A percentile compares a stretch with the other conserved stretches of the same genome.
phyloP scores from a whole-genome alignment of 2,888 invertebrate species.

The Chirona hameri region DNA sequence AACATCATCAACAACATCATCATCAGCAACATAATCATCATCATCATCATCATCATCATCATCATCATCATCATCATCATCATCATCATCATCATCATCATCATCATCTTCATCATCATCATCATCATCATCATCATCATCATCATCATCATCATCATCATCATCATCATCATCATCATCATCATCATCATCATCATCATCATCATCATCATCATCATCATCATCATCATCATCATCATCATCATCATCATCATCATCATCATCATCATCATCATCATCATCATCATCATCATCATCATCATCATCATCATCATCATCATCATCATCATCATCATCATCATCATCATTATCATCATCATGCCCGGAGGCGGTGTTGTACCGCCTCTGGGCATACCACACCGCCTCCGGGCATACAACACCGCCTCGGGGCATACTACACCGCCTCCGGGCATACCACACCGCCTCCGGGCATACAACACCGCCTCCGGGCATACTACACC shows the following conservation, averaged over 20 bases:
- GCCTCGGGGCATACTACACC: too few species aligned
- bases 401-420: too few species aligned
- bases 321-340: conserved; percentile 22
- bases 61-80: conserved; percentile 22
- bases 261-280: conserved; percentile 22
- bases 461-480: too few species aligned
- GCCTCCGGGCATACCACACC: too few species aligned
- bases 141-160: conserved; percentile 11
- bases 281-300: not conserved
- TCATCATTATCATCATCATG: conserved; percentile 10
- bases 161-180: conserved; percentile 22
- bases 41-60: too few species aligned
- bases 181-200: conserved; percentile 22
- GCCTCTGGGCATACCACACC: too few species aligned
- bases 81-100: conserved; percentile 22
- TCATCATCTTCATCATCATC: conserved; percentile 10
- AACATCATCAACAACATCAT: too few species aligned
- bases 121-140: conserved; percentile 22
- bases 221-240: conserved; percentile 22
- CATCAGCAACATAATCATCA: too few species aligned
- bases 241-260: conserved; percentile 22
- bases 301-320: too few species aligned
- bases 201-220: conserved; percentile 22
- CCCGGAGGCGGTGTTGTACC: too few species aligned
- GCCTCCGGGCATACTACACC: too few species aligned